Evolutionary conservation across 2,797 vertebrate species (phyloP).

Genomic region (Helicolenus hilgendorfi): DNA sequence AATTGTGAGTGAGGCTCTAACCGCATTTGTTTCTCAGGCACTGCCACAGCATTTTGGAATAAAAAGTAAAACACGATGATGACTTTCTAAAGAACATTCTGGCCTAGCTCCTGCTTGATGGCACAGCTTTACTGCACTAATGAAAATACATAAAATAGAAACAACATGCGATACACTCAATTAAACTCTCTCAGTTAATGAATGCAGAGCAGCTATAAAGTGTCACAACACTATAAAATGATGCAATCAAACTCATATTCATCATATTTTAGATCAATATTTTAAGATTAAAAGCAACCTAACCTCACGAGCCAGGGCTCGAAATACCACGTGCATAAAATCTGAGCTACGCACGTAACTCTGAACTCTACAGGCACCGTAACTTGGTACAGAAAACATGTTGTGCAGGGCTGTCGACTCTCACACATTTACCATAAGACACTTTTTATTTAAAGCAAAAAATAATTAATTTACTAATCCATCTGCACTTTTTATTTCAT

Average conservation of each 20-base stretch:
- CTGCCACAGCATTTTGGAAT: slow-evolving; percentile 2
- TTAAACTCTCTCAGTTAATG: neutral
- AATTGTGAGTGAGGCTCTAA: slow-evolving; percentile 26
- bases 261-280: no score
- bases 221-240: neutral
- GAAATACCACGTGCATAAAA: neutral
- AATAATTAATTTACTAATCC: neutral
- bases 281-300: neutral
- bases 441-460: neutral
- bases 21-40: neutral
- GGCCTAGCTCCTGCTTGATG: neutral
- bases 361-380: neutral
- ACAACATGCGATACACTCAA: neutral
- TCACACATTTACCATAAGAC: neutral
- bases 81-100: slow-evolving; percentile 1
- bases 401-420: neutral
- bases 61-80: slow-evolving; percentile 11
- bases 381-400: neutral
- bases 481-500: neutral
- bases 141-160: neutral
- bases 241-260: neutral
- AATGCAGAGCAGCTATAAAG: neutral
- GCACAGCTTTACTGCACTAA: neutral
- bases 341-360: neutral
- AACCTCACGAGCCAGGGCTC: neutral